Evolutionary conservation across 2,113 vertebrate genomes (phyloP).

Genomic region (Gallinago jamesoni): DNA sequence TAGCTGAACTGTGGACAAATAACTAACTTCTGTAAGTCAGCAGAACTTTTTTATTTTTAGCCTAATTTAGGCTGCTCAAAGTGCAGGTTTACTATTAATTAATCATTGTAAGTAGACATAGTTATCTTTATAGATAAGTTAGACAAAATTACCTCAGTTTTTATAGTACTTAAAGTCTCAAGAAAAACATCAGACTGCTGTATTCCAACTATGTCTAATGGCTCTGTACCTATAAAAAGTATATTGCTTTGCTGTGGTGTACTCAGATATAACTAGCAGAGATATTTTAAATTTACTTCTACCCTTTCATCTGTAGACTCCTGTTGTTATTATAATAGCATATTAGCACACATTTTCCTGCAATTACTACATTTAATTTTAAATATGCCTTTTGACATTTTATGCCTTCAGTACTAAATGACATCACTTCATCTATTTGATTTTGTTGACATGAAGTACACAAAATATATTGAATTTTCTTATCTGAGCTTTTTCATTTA

Average conservation of each 20-base stretch:
- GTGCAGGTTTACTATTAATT: not conserved
- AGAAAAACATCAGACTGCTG: not conserved
- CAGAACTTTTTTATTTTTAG: not conserved
- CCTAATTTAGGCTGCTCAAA: not conserved
- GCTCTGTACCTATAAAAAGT: not conserved
- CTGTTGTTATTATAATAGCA: not conserved
- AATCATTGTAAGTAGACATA: not conserved
- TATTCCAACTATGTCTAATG: not conserved
- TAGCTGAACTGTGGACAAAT: not conserved
- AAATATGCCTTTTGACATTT: slow-evolving; percentile 52
- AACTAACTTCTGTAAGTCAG: not conserved
- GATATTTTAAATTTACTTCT: not conserved
- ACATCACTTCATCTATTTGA: slow-evolving; percentile 29
- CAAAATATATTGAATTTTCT: slow-evolving; percentile 49
- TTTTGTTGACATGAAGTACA: not conserved
- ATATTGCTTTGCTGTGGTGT: not conserved
- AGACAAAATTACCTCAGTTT: not conserved
- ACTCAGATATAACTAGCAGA: not conserved
- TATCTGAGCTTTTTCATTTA: slow-evolving; percentile 58
- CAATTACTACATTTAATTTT: slow-evolving; percentile 60
- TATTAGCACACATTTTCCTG: slow-evolving; percentile 52
- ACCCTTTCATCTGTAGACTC: not conserved
- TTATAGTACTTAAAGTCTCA: not conserved
- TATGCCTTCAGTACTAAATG: slow-evolving; percentile 5
- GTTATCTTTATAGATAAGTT: not conserved